Percentiles rank a stretch among this genome's conserved stretches.
phyloP scores from a whole-genome alignment of 2,113 vertebrate species.

The Pseudopipra pipra region DNA sequence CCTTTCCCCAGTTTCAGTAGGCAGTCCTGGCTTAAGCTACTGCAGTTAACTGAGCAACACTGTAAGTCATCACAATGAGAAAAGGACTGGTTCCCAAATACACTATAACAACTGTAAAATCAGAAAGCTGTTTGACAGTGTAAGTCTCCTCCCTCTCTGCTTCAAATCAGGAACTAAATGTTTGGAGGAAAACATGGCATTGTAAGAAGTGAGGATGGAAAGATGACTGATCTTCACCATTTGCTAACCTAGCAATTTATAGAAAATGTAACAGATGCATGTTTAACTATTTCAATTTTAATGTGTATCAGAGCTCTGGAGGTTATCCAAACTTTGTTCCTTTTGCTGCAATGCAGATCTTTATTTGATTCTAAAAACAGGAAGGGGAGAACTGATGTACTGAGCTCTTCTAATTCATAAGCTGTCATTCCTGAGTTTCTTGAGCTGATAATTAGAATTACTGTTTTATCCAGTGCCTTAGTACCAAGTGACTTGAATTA shows the following conservation, averaged over 20 bases:
- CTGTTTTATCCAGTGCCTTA: not conserved
- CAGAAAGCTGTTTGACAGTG: not conserved
- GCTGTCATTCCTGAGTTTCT: not conserved
- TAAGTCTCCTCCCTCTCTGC: not conserved
- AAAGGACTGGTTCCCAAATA: not conserved
- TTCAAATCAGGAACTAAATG: not conserved
- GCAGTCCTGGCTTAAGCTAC: not conserved
- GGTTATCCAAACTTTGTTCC: not conserved
- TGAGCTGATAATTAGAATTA: slow-evolving; percentile 44
- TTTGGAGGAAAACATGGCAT: not conserved
- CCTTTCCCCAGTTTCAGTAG: not conserved
- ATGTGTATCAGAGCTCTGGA: not conserved
- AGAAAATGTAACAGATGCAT: not conserved
- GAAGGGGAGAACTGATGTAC: not conserved
- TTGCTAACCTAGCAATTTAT: not conserved
- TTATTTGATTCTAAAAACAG: not conserved
- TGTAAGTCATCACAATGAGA: not conserved
- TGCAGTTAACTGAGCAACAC: not conserved
- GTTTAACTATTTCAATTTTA: not conserved
- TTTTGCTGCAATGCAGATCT: slow-evolving; percentile 11
- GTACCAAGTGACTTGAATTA: slow-evolving; percentile 52
- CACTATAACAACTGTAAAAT: not conserved
- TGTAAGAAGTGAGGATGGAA: not conserved
- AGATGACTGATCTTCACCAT: not conserved
- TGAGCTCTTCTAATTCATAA: not conserved